Conservation (phyloP, 2,888 invertebrate species). For the Leptothorax acervorum region DNA sequence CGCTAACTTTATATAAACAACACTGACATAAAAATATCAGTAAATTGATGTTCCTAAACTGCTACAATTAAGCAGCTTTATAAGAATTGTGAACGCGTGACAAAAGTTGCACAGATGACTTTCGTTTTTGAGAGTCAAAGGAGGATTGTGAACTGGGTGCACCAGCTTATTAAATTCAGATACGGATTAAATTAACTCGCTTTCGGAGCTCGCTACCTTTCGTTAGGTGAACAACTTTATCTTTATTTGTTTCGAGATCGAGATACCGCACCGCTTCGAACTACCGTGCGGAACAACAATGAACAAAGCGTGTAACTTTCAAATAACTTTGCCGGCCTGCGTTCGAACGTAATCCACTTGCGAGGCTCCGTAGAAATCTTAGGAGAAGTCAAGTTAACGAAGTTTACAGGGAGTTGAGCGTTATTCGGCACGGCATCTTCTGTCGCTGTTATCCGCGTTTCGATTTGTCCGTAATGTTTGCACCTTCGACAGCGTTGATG, state of each 20-base stretch:
- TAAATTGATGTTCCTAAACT: background rate
- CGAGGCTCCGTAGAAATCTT: slow-evolving; percentile 65
- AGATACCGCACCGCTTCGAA: slow-evolving; percentile 59
- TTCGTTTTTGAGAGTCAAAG: background rate
- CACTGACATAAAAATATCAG: background rate
- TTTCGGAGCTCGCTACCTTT: slow-evolving; percentile 20
- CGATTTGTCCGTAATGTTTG: slow-evolving; percentile 49
- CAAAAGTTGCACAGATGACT: background rate
- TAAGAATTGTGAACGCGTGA: background rate
- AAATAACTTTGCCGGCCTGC: slow-evolving; percentile 65
- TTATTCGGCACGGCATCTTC: slow-evolving; percentile 56
- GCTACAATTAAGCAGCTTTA: too few relatives aligned
- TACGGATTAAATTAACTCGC: slow-evolving; percentile 47
- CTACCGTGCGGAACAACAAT: slow-evolving; percentile 65
- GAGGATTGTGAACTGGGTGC: background rate
- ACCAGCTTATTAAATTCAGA: slow-evolving; percentile 46
- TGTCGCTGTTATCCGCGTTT: slow-evolving; percentile 51
- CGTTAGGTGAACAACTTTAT: slow-evolving; percentile 38
- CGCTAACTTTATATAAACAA: background rate
- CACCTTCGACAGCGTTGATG: slow-evolving; percentile 19
- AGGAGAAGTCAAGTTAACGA: slow-evolving; percentile 65
- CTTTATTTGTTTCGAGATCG: slow-evolving; percentile 66
- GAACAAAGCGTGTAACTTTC: slow-evolving; percentile 68
- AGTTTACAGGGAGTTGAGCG: slow-evolving; percentile 66
- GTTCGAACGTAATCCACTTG: slow-evolving; percentile 74